Conservation (phyloP, 2,113 vertebrate species). For the Paratilapia polleni region DNA sequence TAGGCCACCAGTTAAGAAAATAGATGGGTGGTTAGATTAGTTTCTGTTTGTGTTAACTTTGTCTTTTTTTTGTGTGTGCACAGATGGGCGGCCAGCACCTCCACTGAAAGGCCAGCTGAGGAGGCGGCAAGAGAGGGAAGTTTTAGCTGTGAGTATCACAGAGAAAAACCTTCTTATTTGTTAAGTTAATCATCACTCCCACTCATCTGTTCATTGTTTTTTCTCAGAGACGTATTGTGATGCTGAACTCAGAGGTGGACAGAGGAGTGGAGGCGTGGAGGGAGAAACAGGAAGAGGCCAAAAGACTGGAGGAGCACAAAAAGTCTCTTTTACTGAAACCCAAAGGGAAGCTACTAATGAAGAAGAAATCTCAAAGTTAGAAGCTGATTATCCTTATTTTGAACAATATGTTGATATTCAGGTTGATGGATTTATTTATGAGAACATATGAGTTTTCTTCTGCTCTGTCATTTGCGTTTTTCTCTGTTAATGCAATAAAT, state of each 20-base stretch:
- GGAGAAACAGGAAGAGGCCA: conserved; percentile 64
- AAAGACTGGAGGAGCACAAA: conserved; percentile 65
- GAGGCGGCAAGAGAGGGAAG: conserved; percentile 80
- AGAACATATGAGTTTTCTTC: background rate
- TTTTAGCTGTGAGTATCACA: conserved; percentile 81
- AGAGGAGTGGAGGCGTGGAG: conserved; percentile 80
- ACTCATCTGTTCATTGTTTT: background rate
- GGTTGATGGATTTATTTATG: conserved; percentile 10
- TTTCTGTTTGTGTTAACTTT: background rate
- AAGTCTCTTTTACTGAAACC: conserved; percentile 81
- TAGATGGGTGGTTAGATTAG: background rate
- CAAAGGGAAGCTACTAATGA: conserved; percentile 80
- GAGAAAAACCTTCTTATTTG: fast-evolving
- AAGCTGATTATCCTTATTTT: background rate
- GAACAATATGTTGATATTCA: background rate
- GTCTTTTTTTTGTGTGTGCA: background rate
- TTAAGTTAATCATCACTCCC: background rate
- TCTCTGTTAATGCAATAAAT: conserved; percentile 35
- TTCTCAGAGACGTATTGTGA: conserved; percentile 83
- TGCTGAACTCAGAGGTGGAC: conserved; percentile 85
- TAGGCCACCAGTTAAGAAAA: no score
- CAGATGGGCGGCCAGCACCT: conserved; percentile 88
- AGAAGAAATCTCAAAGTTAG: conserved; percentile 61
- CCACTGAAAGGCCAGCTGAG: conserved; percentile 84
- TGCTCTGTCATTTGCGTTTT: background rate